Conservation (phyloP, 2,113 vertebrate species). For the Prinia subflava region DNA sequence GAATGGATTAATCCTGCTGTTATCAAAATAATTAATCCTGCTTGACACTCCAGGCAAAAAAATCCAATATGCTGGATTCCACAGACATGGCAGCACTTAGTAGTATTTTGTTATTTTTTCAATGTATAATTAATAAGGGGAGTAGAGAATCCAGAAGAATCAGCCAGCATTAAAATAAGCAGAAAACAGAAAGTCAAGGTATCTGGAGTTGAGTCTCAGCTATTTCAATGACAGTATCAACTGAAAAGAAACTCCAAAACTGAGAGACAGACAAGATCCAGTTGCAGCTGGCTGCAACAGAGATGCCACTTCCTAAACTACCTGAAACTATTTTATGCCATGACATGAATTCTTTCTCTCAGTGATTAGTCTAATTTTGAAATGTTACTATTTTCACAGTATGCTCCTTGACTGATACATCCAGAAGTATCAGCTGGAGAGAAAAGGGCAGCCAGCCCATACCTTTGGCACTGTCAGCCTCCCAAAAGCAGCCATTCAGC, state of each 20-base stretch:
- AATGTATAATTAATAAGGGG: background rate
- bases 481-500: background rate
- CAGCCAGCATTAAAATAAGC: background rate
- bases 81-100: background rate
- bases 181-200: background rate
- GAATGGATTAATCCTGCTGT: background rate
- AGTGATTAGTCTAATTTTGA: background rate
- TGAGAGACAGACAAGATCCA: background rate
- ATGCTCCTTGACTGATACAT: background rate
- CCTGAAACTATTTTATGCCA: background rate
- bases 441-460: background rate
- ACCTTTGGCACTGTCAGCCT: background rate
- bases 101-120: slow-evolving; percentile 28
- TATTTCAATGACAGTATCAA: background rate
- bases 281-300: background rate
- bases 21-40: slow-evolving; percentile 47
- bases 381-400: background rate
- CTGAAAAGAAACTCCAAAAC: background rate
- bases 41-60: background rate
- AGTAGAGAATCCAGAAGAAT: background rate
- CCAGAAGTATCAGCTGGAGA: background rate
- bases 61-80: slow-evolving; percentile 4
- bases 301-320: background rate
- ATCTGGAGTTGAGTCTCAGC: background rate
- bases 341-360: background rate